Base-by-base conservation (phyloP, 2,888 invertebrate species). In the Agrotis exclamationis region DNA sequence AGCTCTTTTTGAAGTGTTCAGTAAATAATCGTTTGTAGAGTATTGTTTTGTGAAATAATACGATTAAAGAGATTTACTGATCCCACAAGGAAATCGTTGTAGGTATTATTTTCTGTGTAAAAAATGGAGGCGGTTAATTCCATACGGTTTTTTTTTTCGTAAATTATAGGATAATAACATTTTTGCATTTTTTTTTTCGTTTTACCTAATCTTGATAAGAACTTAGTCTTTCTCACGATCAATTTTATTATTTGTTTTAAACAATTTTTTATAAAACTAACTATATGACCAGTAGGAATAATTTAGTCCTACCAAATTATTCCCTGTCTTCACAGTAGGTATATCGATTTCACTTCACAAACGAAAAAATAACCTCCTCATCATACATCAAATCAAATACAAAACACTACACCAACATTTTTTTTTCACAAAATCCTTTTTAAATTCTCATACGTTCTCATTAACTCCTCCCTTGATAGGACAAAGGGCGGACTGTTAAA, bases 401-500 rank as follows among this genome's bases (percentile, higher is more conserved):
- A 68, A 76, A 70, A 63, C 20, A 66, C 50, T 39, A 44, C 39
- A 18, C n/a, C 13, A 33, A 28, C n/a, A 45, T 33, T 57, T 59
- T 76, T n/a, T 79, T 74, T 63, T 58, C 33, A 18, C 59, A n/a
- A 51, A 66, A 67, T 57, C 70, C 67, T 71, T 80, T 83, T 79
- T 74, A 64, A 69, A 76, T 79, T 69, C 76, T 79, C 68, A 73
- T 74, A 69, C 71, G 64, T 74, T 57, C 80, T 85, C 83, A 88
- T 88, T 87, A 86, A 78, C 80, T 84, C 86, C 88, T 85, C 90
- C 91, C 88, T 85, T 85, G 77, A 78, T 74, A 87, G 87, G 89
- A 92, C 91, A 92, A 92, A 88, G 86, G 92, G 91, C 87, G 87
- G 91, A 70, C 64, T 85, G 81, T 85, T 89, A 82, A 80, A 90